phyloP scores from a whole-genome alignment of 2,113 vertebrate species.

The Indicator indicator region DNA sequence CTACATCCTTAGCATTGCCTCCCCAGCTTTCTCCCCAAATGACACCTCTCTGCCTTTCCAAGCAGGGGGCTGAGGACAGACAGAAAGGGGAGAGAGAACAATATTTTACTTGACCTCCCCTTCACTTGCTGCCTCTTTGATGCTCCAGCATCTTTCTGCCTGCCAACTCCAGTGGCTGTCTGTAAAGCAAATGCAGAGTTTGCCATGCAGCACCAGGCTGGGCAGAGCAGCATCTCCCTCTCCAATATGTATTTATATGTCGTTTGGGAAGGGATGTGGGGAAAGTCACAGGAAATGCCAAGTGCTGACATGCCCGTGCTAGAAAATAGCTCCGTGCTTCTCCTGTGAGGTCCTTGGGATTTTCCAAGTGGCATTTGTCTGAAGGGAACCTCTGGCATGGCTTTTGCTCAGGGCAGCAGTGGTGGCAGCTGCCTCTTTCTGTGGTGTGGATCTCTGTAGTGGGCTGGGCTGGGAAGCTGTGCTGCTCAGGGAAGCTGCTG shows the following conservation, averaged over 20 bases:
- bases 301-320: not conserved
- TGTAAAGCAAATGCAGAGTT: conserved; percentile 17
- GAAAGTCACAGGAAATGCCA: conserved; percentile 26
- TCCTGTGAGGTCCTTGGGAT: not conserved
- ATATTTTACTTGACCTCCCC: not conserved
- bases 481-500: not conserved
- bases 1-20: rapidly evolving
- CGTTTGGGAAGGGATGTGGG: not conserved
- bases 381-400: not conserved
- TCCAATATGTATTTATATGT: conserved; percentile 2
- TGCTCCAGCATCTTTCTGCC: not conserved
- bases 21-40: not conserved
- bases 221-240: not conserved
- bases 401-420: not conserved
- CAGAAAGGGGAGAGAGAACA: not conserved
- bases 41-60: not conserved
- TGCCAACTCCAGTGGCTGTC: not conserved
- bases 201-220: conserved; percentile 10
- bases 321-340: not conserved
- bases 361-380: not conserved
- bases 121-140: not conserved
- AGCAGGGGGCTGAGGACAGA: not conserved
- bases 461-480: not conserved
- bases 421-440: not conserved
- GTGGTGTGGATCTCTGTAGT: not conserved